Percentiles rank a stretch among this genome's conserved stretches.
Conservation (phyloP, 2,888 invertebrate species). For the Parasteatoda lunata region DNA sequence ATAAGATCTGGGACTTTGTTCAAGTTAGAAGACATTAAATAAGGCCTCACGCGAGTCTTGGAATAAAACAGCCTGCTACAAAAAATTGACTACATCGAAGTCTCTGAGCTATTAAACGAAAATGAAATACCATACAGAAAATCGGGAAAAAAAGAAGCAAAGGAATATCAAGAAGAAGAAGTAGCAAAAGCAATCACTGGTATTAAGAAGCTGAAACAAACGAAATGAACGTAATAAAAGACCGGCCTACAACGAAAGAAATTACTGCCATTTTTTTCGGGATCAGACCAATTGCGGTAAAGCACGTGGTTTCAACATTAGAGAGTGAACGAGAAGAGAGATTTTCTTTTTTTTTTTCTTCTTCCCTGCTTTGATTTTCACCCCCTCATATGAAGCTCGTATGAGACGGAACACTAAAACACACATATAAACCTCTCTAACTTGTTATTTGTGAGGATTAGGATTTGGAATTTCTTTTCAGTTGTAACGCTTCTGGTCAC, state of each 20-base stretch:
- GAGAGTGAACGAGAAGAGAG: neutral
- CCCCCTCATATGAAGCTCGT: slow-evolving; percentile 2
- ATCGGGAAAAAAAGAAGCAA: neutral
- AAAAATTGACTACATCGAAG: neutral
- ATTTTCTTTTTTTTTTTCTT: neutral
- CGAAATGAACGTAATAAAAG: slow-evolving; percentile 43
- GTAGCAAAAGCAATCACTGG: slow-evolving; percentile 25
- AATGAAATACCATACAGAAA: neutral
- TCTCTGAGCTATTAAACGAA: neutral
- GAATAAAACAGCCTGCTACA: neutral
- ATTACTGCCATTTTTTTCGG: slow-evolving; percentile 27
- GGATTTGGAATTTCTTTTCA: slow-evolving; percentile 39
- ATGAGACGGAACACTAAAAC: slow-evolving; percentile 13
- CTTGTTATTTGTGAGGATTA: slow-evolving; percentile 52
- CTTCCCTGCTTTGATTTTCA: slow-evolving; percentile 32
- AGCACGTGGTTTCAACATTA: slow-evolving; percentile 44
- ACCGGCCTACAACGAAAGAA: slow-evolving; percentile 24
- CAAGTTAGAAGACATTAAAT: no score
- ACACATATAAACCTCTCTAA: slow-evolving; percentile 43
- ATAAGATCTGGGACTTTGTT: no score
- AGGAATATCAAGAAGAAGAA: neutral
- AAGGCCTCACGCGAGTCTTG: neutral
- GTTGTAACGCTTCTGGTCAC: slow-evolving; percentile 31
- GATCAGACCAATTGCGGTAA: slow-evolving; percentile 33
- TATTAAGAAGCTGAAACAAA: slow-evolving; percentile 43